Conservation (phyloP, 1,140 invertebrate species). For the Pseudomyrmex concolor region DNA sequence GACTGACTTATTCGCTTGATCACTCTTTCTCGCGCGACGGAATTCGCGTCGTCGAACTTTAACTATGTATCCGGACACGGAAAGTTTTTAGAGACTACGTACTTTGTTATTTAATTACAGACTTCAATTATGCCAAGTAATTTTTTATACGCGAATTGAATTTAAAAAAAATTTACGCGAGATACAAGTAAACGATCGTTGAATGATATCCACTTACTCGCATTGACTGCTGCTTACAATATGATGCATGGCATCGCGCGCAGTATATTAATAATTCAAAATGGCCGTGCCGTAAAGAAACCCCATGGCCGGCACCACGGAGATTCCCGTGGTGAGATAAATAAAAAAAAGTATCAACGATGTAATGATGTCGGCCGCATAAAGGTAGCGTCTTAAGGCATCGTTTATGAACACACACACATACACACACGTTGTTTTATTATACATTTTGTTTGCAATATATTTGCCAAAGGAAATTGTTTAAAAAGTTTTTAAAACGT, state of each 20-base stretch:
- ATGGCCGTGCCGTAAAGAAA: constrained; percentile 70
- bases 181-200: not conserved
- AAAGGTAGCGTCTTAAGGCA: constrained; percentile 24
- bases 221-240: constrained; percentile 8
- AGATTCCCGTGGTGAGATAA: constrained; percentile 70
- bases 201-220: not conserved
- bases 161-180: too few relatives aligned
- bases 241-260: constrained; percentile 22
- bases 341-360: constrained; percentile 53
- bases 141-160: too few relatives aligned
- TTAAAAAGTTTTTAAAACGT: too few relatives aligned
- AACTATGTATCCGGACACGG: too few relatives aligned
- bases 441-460: not conserved
- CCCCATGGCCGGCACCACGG: constrained; percentile 60
- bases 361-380: constrained; percentile 6
- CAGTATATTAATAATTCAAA: constrained; percentile 76
- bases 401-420: not conserved
- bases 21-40: too few relatives aligned
- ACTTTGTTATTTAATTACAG: too few relatives aligned
- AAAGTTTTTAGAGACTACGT: too few relatives aligned
- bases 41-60: too few relatives aligned
- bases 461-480: not conserved
- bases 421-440: not conserved
- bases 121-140: too few relatives aligned
- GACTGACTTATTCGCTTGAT: not conserved